Conservation (phyloP, 2,888 invertebrate genomes). For the Alsophila aescularia region DNA sequence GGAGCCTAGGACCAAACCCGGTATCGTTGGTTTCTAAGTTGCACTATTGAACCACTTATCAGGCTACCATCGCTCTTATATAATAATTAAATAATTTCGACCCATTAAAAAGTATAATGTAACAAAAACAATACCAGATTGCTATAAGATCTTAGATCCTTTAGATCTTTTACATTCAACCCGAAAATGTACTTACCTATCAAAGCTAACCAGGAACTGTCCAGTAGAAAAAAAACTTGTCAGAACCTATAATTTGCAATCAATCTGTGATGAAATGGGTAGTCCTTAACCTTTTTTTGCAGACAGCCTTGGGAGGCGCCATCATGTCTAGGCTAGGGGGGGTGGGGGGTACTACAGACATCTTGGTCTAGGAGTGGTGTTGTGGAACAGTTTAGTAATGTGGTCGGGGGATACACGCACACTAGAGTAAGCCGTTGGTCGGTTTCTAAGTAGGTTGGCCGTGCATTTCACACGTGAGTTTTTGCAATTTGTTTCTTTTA, state of each 20-base stretch:
- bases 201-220: constrained; percentile 15
- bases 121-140: too few species aligned
- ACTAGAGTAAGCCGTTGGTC: background rate
- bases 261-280: constrained; percentile 44
- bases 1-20: too few species aligned
- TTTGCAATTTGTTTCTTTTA: background rate
- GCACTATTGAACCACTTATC: too few species aligned
- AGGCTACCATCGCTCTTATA: too few species aligned
- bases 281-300: constrained; percentile 64
- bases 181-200: background rate
- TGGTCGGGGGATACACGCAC: constrained; percentile 2
- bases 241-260: constrained; percentile 44
- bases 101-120: too few species aligned
- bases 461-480: background rate
- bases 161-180: too few species aligned
- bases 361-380: constrained; percentile 4
- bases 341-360: constrained; percentile 33
- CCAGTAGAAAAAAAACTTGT: constrained; percentile 32
- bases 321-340: constrained; percentile 48
- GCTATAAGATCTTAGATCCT: too few species aligned
- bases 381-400: constrained; percentile 1
- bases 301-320: constrained; percentile 77
- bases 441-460: background rate
- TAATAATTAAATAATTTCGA: too few species aligned
- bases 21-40: too few species aligned